A percentile compares a stretch with the other conserved stretches of the same genome.
Conservation (phyloP, 2,113 vertebrate species). For the cattle (Bos taurus) region DNA sequence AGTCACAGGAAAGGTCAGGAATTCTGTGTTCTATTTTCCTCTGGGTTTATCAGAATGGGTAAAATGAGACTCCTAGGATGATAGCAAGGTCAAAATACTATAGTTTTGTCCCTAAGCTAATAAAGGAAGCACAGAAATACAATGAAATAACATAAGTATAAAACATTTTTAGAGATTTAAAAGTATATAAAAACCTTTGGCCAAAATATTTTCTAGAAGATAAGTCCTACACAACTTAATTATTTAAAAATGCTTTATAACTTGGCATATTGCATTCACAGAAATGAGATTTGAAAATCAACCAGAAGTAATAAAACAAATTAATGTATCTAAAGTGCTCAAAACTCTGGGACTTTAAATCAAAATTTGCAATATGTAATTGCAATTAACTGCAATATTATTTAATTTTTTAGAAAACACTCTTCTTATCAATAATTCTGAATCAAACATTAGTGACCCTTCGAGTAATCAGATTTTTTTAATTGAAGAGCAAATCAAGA, state of each 20-base stretch:
- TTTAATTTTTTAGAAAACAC: neutral
- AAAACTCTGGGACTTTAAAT: neutral
- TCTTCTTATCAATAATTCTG: neutral
- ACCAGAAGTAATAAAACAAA: neutral
- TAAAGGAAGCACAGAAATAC: neutral
- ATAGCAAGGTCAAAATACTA: neutral
- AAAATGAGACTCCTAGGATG: neutral
- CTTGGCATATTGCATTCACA: neutral
- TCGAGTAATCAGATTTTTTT: neutral
- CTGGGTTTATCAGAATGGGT: neutral
- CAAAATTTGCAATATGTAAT: neutral
- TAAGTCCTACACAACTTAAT: neutral
- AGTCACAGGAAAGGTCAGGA: neutral
- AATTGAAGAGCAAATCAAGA: neutral
- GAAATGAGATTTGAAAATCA: neutral
- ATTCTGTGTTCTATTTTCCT: neutral
- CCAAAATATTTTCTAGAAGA: neutral
- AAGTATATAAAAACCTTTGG: neutral
- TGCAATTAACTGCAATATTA: neutral
- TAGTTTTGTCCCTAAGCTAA: neutral
- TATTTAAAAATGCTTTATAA: neutral
- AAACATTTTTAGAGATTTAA: neutral
- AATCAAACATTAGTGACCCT: neutral
- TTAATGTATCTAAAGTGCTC: neutral
- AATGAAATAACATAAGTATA: neutral